Conservation (phyloP, 1,140 invertebrate genomes). For the Drosophila burlai region DNA sequence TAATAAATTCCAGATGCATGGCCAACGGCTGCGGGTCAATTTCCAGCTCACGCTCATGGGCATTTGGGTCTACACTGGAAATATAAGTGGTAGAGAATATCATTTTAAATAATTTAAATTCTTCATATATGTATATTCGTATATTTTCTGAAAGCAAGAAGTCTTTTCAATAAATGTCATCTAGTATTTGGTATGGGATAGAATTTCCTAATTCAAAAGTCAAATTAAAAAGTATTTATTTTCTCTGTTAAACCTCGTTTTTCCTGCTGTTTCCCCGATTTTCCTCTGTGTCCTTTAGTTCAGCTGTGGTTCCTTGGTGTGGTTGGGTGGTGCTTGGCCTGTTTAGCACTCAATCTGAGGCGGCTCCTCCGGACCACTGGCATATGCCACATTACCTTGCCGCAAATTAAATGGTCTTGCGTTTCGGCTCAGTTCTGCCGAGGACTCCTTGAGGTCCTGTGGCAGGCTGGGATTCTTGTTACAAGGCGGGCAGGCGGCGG, state of each 20-base stretch:
- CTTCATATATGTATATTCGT: too few relatives aligned
- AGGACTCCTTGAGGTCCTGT: slow-evolving; percentile 13
- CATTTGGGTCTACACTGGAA: slow-evolving; percentile 5
- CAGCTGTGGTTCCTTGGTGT: neutral
- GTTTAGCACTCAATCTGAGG: slow-evolving; percentile 80
- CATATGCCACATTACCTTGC: slow-evolving; percentile 80
- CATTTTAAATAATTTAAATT: too few relatives aligned
- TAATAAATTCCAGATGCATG: slow-evolving; percentile 72
- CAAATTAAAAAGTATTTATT: neutral
- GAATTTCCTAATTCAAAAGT: accelerated
- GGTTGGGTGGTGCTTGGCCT: slow-evolving; percentile 36
- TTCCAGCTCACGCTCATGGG: slow-evolving; percentile 49
- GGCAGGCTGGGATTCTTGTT: slow-evolving; percentile 52
- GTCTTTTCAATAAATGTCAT: neutral
- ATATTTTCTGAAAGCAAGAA: neutral
- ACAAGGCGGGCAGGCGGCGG: slow-evolving; percentile 46
- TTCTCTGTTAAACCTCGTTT: neutral
- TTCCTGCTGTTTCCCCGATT: neutral
- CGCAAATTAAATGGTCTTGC: slow-evolving; percentile 81
- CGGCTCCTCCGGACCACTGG: slow-evolving; percentile 36
- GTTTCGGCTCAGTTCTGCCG: slow-evolving; percentile 40
- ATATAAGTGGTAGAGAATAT: neutral
- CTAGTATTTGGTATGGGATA: neutral
- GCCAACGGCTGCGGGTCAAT: slow-evolving; percentile 61
- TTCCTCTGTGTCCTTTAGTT: slow-evolving; percentile 10